Evolutionary conservation across 2,113 vertebrate genomes (phyloP).

Genomic region (Chaetops frenatus): DNA sequence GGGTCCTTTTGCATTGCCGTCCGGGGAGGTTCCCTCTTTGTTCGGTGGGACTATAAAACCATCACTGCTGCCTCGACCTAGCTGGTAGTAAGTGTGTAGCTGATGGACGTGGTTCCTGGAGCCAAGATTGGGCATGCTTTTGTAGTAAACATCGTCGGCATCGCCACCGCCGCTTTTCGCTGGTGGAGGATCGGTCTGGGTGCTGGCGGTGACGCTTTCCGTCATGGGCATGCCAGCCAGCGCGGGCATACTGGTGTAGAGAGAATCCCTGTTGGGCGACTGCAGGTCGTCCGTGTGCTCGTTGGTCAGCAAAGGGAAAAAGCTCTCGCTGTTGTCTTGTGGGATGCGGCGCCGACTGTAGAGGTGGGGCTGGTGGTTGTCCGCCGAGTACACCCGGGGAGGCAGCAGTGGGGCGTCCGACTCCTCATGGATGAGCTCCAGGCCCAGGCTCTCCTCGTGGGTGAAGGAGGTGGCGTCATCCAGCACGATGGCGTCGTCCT

Average conservation of each 20-base stretch:
- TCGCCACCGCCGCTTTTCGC: constrained; percentile 79
- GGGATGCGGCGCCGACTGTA: constrained; percentile 84
- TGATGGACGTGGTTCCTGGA: constrained; percentile 90
- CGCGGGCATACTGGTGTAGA: constrained; percentile 93
- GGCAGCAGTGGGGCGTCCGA: constrained; percentile 88
- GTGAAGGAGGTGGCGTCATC: constrained; percentile 86
- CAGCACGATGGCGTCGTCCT: constrained; percentile 84
- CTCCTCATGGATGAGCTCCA: constrained; percentile 93
- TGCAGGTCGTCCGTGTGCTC: constrained; percentile 89
- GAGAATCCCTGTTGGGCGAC: constrained; percentile 89
- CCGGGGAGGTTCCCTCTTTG: constrained; percentile 85
- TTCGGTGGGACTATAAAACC: constrained; percentile 91
- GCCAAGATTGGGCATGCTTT: constrained; percentile 98
- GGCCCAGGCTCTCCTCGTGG: constrained; percentile 87
- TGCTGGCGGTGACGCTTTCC: constrained; percentile 74
- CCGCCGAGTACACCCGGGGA: constrained; percentile 77
- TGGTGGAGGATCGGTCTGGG: constrained; percentile 79
- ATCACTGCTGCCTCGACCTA: constrained; percentile 94
- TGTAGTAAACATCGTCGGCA: constrained; percentile 93
- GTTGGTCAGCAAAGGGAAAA: constrained; percentile 91
- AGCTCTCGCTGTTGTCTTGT: constrained; percentile 95
- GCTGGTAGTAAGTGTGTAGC: constrained; percentile 95
- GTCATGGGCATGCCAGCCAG: constrained; percentile 79
- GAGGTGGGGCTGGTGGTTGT: constrained; percentile 83
- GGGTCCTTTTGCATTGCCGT: constrained; percentile 81